phyloP scores from a whole-genome alignment of 2,797 vertebrate species.

The Australoheros facetus region DNA sequence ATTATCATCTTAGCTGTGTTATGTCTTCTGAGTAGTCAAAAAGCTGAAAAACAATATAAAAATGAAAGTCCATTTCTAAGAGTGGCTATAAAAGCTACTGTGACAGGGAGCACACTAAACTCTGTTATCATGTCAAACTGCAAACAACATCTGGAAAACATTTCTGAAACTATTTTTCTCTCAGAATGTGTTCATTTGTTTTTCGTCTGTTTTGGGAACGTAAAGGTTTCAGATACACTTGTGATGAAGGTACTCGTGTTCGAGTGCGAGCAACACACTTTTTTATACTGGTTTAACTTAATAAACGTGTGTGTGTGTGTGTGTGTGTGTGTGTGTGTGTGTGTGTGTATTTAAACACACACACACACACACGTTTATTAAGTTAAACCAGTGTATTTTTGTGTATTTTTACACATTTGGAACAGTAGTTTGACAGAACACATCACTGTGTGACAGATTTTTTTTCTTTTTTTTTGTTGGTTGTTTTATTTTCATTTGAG shows the following conservation, averaged over 20 bases:
- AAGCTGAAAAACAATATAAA: background rate
- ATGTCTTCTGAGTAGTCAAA: background rate
- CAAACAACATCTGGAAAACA: no score
- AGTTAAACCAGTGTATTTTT: no score
- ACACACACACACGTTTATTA: no score
- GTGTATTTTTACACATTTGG: background rate
- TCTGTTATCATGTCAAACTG: no score
- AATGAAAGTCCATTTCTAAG: background rate
- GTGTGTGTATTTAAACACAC: rapidly evolving
- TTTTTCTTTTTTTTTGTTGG: no score
- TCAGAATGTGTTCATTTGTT: no score
- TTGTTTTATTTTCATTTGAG: no score
- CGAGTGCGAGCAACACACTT: background rate
- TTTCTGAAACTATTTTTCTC: no score
- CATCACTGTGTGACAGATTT: background rate
- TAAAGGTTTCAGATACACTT: background rate
- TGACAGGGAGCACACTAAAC: no score
- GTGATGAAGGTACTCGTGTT: background rate
- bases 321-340: background rate
- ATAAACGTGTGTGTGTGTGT: background rate
- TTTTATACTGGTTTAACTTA: background rate
- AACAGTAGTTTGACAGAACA: background rate
- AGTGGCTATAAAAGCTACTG: background rate
- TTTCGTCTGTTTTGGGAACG: background rate
- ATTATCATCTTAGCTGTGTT: background rate